Evolutionary conservation across 2,888 invertebrate genomes (phyloP), one percentile per base, ranked within the genome.

Genomic region (Lasioglossum villosulum): DNA sequence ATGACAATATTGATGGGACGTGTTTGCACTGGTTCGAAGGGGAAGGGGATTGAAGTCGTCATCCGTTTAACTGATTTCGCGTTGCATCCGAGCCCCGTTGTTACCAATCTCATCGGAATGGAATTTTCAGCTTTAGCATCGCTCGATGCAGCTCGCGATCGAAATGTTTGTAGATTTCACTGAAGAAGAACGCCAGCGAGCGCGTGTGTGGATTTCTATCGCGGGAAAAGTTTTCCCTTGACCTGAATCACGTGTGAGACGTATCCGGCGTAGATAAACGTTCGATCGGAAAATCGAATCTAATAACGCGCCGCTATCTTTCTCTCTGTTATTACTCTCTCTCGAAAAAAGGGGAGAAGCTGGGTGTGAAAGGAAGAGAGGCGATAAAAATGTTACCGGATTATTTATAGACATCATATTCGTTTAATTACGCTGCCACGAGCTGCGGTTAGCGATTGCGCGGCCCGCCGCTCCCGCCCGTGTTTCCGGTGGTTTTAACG

Each of bases 221-320:
- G 45, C 4, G 71, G 8, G n/a, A n/a, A 68, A 82, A 59, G 56
- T 80, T 75, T 16, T n/a, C 5, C 19, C 8, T 66, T 34, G 52
- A 73, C 73, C 42, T 45, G n/a, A 56, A 70, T 80, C 82, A 68
- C 48, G 48, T 45, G 42, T 72, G 16, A 70, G 45, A 56, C 37
- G 39, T 39, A 52, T 56, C 66, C 37, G 27, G 16, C 39, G 59
- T 52, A 75, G 83, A 75, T 75, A 81, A 83, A 75, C 75, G 74
- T 74, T n/a, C 56, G 39, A 39, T 74, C 56, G 59, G 14, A 52
- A 73, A 73, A 73, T 30, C 10, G 30, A 48, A 73, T 73, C 45
- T 30, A 68, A 68, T 68, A 68, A 68, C 30, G 34, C 23, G 19
- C 0, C 63, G 27, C 6, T 63, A 30, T 30, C 63, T 27, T 27